Base-by-base conservation (phyloP, 2,888 invertebrate genomes). In the Tryphoninae sp. region DNA sequence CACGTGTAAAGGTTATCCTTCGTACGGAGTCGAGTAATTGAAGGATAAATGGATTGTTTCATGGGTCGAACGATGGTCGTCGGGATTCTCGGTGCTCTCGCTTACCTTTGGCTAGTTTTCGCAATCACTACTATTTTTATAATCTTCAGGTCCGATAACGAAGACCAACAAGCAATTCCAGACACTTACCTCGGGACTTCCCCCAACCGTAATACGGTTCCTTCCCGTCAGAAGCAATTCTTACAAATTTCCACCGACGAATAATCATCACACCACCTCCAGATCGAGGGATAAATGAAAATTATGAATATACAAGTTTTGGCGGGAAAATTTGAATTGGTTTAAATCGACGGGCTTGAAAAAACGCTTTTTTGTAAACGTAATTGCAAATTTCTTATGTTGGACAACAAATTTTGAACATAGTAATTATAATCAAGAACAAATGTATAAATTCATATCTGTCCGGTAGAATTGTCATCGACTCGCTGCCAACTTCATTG, bases 101-200 rank as follows among this genome's bases (percentile, higher is more conserved):
- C 84, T 11, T 87, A 87, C 77, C 79, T 84, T 42, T 86, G 85
- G 86, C 84, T 86, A 80, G 65, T 85, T 61, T 67, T 84, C 33
- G 67, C 75, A 26, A 77, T 84, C 58, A 75, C 83, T 16, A 73
- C 76, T 42, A 64, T 86, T 61, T 83, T 83, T 49, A 81, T 86
- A 67, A 65, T 82, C 23, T 72, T 80, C 58, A 13, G 74, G 45
- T 9, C 74, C 11, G 45, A 75, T 33, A n/a, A 9, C 55, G 22
- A 16, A 22, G 42, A 64, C 55, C 8, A 40, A n/a, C 40, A 23
- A 55, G 23, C 22, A 33, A 8, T 22, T 9, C 22, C 23, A 13
- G 40, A 65, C 22, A 55, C 74, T 8, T 1, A 9, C 11, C 22
- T 19, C 13, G 22, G 22, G 13, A 22, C 22, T 61, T 59, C 45